Evolutionary conservation across 2,797 vertebrate species (phyloP).

Genomic region (Clarias platycephalus): DNA sequence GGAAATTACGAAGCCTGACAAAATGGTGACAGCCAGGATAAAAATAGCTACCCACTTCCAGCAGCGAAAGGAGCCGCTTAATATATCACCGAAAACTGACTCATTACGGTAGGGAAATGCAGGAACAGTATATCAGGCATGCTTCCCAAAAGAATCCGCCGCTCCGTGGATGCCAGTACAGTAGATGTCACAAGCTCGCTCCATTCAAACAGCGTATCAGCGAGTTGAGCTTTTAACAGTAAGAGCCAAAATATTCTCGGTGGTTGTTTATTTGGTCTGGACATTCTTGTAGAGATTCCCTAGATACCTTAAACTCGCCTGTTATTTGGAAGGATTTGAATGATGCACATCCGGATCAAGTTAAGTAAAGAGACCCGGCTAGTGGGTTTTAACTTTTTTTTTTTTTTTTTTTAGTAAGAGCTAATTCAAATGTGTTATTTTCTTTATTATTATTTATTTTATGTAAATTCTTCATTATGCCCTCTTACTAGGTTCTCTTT

Average conservation of each 20-base stretch:
- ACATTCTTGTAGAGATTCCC: background rate
- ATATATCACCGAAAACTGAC: constrained; percentile 25
- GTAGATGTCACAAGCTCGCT: background rate
- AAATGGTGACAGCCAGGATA: constrained; percentile 41
- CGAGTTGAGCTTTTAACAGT: background rate
- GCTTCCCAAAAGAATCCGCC: background rate
- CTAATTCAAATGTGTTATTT: too few species aligned
- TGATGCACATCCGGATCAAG: background rate
- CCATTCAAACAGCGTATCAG: constrained; percentile 1
- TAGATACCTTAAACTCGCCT: background rate
- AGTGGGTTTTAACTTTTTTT: too few species aligned
- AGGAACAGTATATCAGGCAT: constrained; percentile 9
- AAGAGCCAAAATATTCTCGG: background rate
- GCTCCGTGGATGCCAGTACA: background rate
- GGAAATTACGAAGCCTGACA: constrained; percentile 37
- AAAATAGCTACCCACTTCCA: constrained; percentile 38
- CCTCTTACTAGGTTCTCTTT: too few species aligned
- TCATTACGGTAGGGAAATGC: constrained; percentile 22
- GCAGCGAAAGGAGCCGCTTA: constrained; percentile 5
- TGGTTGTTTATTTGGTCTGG: background rate
- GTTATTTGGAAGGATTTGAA: background rate
- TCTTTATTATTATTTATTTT: background rate
- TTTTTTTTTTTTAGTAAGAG: background rate
- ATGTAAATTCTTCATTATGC: too few species aligned
- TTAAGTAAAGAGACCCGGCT: too few species aligned